Evolutionary conservation across 2,797 vertebrate species (phyloP), one percentile per base, ranked within the genome.

Genomic region (Lacerta bilineata): DNA sequence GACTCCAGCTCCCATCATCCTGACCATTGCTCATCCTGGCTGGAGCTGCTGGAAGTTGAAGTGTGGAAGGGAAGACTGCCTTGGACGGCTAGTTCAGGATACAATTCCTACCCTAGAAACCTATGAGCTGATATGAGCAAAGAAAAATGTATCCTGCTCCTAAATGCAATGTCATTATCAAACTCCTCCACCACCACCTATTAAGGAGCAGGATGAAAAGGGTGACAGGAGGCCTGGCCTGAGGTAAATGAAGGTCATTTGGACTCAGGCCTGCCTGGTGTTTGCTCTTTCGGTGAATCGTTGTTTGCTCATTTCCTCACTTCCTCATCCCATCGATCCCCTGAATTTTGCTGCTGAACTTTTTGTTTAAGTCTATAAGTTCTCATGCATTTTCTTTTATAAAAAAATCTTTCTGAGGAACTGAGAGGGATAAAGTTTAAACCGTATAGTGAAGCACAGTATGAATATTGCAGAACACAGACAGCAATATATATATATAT

Each of bases 291-390:
- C 61, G 46, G 17, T n/a, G 13, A 66, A 50, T 18, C 10, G 27
- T 59, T 64, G 78, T 87, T 87, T 80, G 78, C 50, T 41, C 33
- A 43, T 68, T 83, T 83, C 29, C 41, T 83, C 15, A 33, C 41
- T 76, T 77, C 64, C 71, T 66, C 69, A 75, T 66, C 55, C 61
- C 27, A 76, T 66, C 3, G 20, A 82, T 75, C 39, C 55, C n/a
- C 86, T 10, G n/a, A 80, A 20, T 80, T 46, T 1, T 72, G 27
- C 23, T 72, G 1, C 18, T 68, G n/a, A 74, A 43, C 36, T 61
- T 68, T 66, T 18, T 55, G 68, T 50, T 76, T 39, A 59, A 68
- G 46, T 75, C 78, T 55, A 15, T 15, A 46, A 15, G 8, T 11
- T 59, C 23, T 80, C 46, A 7, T 43, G 36, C 20, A 61, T 5